Percentiles rank a stretch among this genome's conserved stretches.
phyloP scores from a whole-genome alignment of 2,888 invertebrate genomes.

The Leptura quadrifasciata region DNA sequence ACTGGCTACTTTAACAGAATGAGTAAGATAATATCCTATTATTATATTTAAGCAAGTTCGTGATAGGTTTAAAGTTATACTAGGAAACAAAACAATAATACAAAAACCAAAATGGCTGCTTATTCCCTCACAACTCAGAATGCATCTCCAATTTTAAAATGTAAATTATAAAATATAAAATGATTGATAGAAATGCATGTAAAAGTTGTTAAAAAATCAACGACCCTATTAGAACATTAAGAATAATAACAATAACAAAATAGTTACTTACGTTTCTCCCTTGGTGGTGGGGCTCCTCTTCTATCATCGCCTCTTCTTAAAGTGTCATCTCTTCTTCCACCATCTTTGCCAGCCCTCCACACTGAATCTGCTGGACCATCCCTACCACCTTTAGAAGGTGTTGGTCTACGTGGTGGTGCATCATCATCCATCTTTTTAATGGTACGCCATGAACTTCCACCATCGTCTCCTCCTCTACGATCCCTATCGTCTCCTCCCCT shows the following conservation, averaged over 20 bases:
- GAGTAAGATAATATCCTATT: too few species aligned
- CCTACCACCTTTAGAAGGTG: slow-evolving; percentile 47
- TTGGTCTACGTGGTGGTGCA: slow-evolving; percentile 41
- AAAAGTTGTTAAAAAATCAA: not conserved
- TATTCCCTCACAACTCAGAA: too few species aligned
- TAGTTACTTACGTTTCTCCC: slow-evolving; percentile 68
- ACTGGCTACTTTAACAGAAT: too few species aligned
- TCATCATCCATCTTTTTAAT: slow-evolving; percentile 53
- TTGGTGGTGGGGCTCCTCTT: slow-evolving; percentile 57
- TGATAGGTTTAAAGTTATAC: too few species aligned
- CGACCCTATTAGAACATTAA: too few species aligned
- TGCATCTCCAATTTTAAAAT: too few species aligned
- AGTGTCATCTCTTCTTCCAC: slow-evolving; percentile 58
- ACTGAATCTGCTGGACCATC: slow-evolving; percentile 47
- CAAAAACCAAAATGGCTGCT: too few species aligned
- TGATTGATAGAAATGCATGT: not conserved
- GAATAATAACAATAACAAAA: not conserved
- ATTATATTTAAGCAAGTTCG: too few species aligned
- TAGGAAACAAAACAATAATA: too few species aligned
- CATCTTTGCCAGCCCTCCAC: slow-evolving; percentile 52
- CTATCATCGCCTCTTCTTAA: slow-evolving; percentile 53
- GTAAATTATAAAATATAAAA: slow-evolving; percentile 39
- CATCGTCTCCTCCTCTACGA: slow-evolving; percentile 55
- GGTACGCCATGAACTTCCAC: slow-evolving; percentile 56
- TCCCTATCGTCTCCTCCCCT: slow-evolving; percentile 43